phyloP scores from a whole-genome alignment of 2,888 invertebrate species.

The Callyntrura sp. region DNA sequence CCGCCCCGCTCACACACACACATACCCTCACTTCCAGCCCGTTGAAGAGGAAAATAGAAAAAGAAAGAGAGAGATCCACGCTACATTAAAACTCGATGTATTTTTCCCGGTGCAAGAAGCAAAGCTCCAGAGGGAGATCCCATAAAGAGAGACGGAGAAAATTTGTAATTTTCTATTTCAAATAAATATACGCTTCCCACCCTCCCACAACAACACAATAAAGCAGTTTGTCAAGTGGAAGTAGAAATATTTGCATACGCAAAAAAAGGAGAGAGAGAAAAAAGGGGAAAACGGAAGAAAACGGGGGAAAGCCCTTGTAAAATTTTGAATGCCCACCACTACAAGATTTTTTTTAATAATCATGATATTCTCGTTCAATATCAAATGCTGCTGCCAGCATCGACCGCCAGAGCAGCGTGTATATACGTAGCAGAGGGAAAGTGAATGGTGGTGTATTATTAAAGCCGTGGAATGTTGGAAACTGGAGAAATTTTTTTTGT shows the following conservation, averaged over 20 bases:
- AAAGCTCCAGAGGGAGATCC: neutral
- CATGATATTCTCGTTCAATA: neutral
- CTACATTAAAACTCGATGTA: neutral
- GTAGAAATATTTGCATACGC: neutral
- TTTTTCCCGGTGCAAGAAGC: neutral
- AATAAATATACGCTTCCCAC: neutral
- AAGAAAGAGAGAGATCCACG: neutral
- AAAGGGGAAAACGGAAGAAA: neutral
- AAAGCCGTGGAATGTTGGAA: too few species aligned
- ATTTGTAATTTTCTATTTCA: constrained; percentile 3
- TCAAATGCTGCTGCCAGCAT: neutral
- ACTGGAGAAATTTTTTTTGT: too few species aligned
- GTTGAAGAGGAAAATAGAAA: constrained; percentile 76
- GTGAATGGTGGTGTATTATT: too few species aligned
- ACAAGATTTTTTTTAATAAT: neutral
- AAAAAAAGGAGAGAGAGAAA: neutral
- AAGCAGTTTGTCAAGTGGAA: neutral
- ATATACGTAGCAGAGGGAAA: too few species aligned
- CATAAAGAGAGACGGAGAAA: neutral
- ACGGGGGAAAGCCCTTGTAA: neutral
- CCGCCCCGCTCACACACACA: neutral
- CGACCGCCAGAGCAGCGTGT: too few species aligned
- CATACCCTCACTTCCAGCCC: constrained; percentile 65
- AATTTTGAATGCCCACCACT: neutral
- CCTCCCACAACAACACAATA: neutral